Base-by-base conservation (phyloP, 2,113 vertebrate genomes). In the Crypturellus undulatus region DNA sequence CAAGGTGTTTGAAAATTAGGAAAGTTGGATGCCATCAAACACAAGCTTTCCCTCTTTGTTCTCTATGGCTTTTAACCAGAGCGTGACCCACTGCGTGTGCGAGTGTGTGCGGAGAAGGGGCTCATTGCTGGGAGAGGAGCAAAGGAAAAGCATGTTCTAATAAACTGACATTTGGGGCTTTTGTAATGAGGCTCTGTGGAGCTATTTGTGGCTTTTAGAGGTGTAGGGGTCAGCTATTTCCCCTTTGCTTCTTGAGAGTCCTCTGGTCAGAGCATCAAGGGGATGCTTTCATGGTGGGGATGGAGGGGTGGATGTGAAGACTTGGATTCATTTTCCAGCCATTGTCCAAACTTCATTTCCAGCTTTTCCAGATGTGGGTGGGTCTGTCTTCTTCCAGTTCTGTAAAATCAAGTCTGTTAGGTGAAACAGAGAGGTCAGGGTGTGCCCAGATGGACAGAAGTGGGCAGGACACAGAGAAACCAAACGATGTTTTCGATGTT, bases 121-220 rank as follows among this genome's bases (percentile, higher is more conserved):
- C 30, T 91, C 0, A 0, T 47, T 94, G 92, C 6, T 0, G 4
- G 82, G 25, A 79, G 54, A 69, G 58, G 40, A 96, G 80, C 84
- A 87, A 58, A 89, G 78, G 34, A 58, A 76, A 87, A 34, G 49
- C 24, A 18, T 67, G 56, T 18, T 75, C 76, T 89, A 89, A 93
- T 58, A 82, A 91, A 84, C 63, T 38, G 78, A 70, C 24, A 1
- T 7, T 6, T 85, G 43, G 78, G 43, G 68, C 45, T 91, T 77
- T 47, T 32, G 3, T 5, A 47, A 84, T 20, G 43, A 70, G 90
- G 34, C 40, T 36, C 38, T 62, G 43, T 77, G 82, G 54, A 56
- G 30, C 64, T 69, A 24, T 49, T 56, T 42, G 65, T 78, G 58
- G 18, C 76, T 91, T 68, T 77, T 72, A 47, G 59, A 14, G 25